Evolutionary conservation across 2,113 vertebrate species (phyloP).

Genomic region (Taxidea taxus): DNA sequence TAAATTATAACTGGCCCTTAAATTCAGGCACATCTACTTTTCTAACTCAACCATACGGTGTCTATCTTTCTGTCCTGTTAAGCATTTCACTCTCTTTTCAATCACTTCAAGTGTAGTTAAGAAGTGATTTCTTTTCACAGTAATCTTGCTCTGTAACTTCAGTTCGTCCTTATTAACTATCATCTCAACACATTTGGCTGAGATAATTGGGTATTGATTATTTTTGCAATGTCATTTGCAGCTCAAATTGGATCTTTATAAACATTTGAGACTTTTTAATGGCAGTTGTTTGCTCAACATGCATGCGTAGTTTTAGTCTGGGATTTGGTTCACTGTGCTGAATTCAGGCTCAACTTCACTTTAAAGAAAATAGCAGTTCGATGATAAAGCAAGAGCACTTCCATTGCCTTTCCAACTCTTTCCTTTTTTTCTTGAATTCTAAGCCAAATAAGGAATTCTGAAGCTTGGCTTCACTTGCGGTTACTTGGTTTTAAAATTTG

Average conservation of each 20-base stretch:
- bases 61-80: not conserved
- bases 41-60: not conserved
- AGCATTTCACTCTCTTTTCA: not conserved
- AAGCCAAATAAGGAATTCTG: not conserved
- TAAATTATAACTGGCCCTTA: not conserved
- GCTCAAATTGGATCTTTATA: not conserved
- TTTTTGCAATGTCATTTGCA: constrained; percentile 41
- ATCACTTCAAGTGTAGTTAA: not conserved
- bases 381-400: not conserved
- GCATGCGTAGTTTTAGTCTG: not conserved
- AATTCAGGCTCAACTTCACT: not conserved
- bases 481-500: not conserved
- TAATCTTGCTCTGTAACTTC: constrained; percentile 44
- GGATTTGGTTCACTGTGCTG: not conserved
- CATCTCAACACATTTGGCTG: not conserved
- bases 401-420: not conserved
- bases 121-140: not conserved
- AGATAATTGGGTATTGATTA: constrained; percentile 53
- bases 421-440: not conserved
- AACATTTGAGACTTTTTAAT: not conserved
- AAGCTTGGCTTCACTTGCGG: not conserved
- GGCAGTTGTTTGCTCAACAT: not conserved
- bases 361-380: not conserved
- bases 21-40: not conserved
- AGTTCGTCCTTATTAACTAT: constrained; percentile 30